A percentile compares a stretch with the other conserved stretches of the same genome.
Conservation (phyloP, 2,113 vertebrate genomes). For the Calidris pugnax region DNA sequence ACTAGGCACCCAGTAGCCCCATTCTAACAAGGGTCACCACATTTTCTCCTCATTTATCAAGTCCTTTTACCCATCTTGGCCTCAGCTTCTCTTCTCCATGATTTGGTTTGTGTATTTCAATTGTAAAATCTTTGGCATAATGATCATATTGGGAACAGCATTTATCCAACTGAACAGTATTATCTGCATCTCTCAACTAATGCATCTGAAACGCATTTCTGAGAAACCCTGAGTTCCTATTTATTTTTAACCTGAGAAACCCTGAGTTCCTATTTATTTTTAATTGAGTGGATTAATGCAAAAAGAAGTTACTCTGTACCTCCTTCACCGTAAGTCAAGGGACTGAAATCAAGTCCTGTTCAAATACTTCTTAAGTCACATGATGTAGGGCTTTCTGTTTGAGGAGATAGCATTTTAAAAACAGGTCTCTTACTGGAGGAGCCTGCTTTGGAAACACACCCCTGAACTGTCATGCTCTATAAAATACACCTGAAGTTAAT, state of each 20-base stretch:
- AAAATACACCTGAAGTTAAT: not conserved
- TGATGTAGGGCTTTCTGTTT: not conserved
- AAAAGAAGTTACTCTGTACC: not conserved
- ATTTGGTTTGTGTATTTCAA: not conserved
- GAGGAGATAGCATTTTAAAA: not conserved
- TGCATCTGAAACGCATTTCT: not conserved
- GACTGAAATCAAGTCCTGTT: not conserved
- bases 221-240: not conserved
- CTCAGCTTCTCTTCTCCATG: not conserved
- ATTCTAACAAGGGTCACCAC: not conserved
- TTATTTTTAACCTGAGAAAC: not conserved
- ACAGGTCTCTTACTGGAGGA: not conserved
- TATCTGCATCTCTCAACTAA: not conserved
- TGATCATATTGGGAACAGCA: not conserved
- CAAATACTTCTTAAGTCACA: not conserved
- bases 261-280: not conserved
- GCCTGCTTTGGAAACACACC: not conserved
- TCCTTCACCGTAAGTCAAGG: not conserved
- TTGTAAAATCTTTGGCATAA: not conserved
- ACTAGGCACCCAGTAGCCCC: not conserved
- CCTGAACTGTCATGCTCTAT: not conserved
- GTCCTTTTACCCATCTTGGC: not conserved
- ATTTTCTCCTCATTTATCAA: not conserved
- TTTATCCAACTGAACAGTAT: not conserved
- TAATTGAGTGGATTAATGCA: not conserved